phyloP scores from a whole-genome alignment of 1,140 invertebrate species.

The Drosophila kepulauana region DNA sequence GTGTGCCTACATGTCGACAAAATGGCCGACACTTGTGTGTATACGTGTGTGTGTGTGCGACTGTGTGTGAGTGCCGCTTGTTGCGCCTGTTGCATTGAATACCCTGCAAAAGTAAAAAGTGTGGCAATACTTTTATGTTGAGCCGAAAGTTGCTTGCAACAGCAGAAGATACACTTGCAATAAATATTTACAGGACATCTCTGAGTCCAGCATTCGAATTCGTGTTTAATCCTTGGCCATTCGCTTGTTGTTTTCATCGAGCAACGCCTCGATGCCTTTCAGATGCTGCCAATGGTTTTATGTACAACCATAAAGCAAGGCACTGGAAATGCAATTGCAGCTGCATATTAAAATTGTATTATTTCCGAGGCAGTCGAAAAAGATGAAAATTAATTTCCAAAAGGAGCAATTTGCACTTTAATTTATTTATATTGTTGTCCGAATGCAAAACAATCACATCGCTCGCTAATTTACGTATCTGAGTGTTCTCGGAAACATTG shows the following conservation, averaged over 20 bases:
- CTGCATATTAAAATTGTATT: conserved; percentile 14
- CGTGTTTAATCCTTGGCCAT: background rate
- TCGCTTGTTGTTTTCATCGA: background rate
- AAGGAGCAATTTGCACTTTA: background rate
- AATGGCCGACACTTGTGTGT: conserved; percentile 19
- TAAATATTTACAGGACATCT: background rate
- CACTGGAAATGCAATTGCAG: conserved; percentile 18
- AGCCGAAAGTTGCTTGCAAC: background rate
- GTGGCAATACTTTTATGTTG: background rate
- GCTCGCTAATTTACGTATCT: conserved; percentile 5
- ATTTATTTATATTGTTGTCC: conserved; percentile 14
- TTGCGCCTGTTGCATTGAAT: background rate
- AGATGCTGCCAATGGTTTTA: conserved; percentile 14
- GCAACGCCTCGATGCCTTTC: background rate
- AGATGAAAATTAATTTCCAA: conserved; percentile 1
- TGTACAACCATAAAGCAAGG: conserved; percentile 17
- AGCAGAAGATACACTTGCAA: background rate
- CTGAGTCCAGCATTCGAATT: background rate
- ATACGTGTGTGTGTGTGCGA: background rate
- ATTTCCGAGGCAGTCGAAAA: conserved; percentile 6
- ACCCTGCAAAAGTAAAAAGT: background rate
- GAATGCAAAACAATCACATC: background rate
- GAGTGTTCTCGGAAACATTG: conserved; percentile 12
- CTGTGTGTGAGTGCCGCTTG: background rate
- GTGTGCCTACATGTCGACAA: conserved; percentile 17